Percentiles rank a stretch among this genome's conserved stretches.
These are phyloP conservation scores for Synaphobranchus kaupii DNA, from an alignment of 2,797 vertebrate species.

Conservation along the genomic window DNA sequence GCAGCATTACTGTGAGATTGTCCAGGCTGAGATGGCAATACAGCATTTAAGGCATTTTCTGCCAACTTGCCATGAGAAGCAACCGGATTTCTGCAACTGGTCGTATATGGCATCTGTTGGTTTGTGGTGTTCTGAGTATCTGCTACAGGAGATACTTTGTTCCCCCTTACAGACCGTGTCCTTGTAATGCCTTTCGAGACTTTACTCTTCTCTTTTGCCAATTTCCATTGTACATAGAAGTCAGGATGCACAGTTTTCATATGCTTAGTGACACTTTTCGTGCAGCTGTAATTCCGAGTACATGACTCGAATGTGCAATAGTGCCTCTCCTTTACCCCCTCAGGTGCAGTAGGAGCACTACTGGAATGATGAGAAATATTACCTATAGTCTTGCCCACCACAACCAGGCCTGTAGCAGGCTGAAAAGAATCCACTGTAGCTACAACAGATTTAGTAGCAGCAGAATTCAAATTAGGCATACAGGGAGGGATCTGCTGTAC, in stretches of 20 bases:
- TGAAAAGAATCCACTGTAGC: constrained; percentile 58
- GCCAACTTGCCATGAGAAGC: constrained; percentile 78
- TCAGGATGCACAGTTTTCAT: constrained; percentile 93
- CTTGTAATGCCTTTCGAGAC: constrained; percentile 61
- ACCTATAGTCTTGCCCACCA: constrained; percentile 49
- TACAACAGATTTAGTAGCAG: constrained; percentile 44
- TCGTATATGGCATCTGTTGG: constrained; percentile 66
- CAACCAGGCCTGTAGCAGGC: constrained; percentile 47
- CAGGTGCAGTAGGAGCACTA: constrained; percentile 32
- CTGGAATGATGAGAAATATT: constrained; percentile 47
- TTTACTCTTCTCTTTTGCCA: constrained; percentile 78
- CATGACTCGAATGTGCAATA: constrained; percentile 88
- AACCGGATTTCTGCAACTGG: constrained; percentile 68
- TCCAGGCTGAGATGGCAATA: constrained; percentile 86
- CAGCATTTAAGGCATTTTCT: constrained; percentile 84
- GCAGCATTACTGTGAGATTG: constrained; percentile 52
- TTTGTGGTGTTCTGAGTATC: constrained; percentile 74
- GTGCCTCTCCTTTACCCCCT: constrained; percentile 73
- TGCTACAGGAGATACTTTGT: constrained; percentile 57
- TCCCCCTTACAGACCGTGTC: constrained; percentile 61
- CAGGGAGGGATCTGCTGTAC: constrained; percentile 34
- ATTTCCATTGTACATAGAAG: constrained; percentile 88
- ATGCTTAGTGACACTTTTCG: constrained; percentile 91
- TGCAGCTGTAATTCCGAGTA: constrained; percentile 85
- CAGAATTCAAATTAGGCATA: constrained; percentile 34